Percentiles rank a stretch among this genome's conserved stretches.
Conservation (phyloP, 2,113 vertebrate genomes). For the Willisornis vidua region DNA sequence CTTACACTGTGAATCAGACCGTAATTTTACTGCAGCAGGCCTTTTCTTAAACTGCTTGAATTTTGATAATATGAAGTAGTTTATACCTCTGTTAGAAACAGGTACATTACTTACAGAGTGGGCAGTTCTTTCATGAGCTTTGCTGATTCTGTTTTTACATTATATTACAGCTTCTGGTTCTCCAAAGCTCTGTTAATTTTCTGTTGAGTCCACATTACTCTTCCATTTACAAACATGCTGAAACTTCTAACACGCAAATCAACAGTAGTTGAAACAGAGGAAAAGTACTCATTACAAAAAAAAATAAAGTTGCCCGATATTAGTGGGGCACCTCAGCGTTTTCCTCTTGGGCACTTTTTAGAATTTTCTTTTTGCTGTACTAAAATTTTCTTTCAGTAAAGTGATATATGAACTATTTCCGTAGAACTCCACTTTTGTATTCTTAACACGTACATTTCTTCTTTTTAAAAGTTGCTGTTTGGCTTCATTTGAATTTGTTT, state of each 20-base stretch:
- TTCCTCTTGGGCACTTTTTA: background rate
- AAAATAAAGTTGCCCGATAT: background rate
- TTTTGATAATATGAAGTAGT: slow-evolving; percentile 26
- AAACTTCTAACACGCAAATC: background rate
- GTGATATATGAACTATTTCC: background rate
- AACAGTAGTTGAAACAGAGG: background rate
- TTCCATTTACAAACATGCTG: background rate
- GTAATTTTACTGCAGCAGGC: background rate
- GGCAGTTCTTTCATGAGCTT: background rate
- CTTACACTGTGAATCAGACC: slow-evolving; percentile 37
- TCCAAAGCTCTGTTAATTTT: background rate
- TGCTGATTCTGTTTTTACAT: background rate
- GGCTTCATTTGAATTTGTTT: background rate
- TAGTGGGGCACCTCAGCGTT: background rate
- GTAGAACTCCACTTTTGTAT: background rate
- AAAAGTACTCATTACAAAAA: background rate
- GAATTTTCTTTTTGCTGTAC: background rate
- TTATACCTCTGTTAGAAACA: background rate
- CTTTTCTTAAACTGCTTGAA: slow-evolving; percentile 18
- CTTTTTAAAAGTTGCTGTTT: background rate
- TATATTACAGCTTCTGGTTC: background rate
- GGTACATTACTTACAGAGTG: background rate
- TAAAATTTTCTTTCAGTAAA: background rate
- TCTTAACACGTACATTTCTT: background rate
- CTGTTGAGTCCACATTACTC: background rate